These are phyloP conservation scores for Ennomos erosarius DNA, from an alignment of 2,888 invertebrate genomes.

Conservation along the genomic window DNA sequence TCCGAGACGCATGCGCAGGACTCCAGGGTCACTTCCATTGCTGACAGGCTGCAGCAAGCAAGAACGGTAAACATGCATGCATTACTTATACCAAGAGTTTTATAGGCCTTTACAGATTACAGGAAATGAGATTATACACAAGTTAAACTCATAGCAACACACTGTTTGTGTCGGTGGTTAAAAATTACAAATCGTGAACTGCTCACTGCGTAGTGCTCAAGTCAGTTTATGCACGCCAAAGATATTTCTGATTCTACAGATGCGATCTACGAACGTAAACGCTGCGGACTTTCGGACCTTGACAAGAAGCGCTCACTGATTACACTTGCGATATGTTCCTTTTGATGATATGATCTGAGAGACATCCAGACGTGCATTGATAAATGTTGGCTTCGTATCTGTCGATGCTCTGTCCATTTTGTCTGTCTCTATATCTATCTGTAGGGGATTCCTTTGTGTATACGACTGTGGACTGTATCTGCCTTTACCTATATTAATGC, in stretches of 20 bases:
- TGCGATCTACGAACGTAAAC: constrained; percentile 10
- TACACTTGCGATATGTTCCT: constrained; percentile 23
- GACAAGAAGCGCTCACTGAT: constrained; percentile 17
- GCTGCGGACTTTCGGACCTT: constrained; percentile 3
- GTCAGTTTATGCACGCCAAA: neutral
- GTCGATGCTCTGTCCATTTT: constrained; percentile 19
- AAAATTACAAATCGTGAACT: too few relatives aligned
- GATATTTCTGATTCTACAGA: constrained; percentile 12
- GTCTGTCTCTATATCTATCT: constrained; percentile 1
- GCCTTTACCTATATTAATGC: too few relatives aligned
- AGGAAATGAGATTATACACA: too few relatives aligned
- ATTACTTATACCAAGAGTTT: too few relatives aligned
- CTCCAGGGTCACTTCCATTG: constrained; percentile 81
- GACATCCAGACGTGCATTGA: constrained; percentile 22
- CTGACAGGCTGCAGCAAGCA: constrained; percentile 87
- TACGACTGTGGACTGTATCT: too few relatives aligned
- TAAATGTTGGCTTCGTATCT: constrained; percentile 23
- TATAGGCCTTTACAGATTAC: too few relatives aligned
- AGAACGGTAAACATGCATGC: constrained; percentile 86
- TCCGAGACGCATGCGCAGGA: constrained; percentile 68
- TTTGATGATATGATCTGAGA: constrained; percentile 23
- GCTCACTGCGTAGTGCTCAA: too few relatives aligned
- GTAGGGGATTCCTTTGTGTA: constrained; percentile 20
- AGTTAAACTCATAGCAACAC: too few relatives aligned
- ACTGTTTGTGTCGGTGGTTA: too few relatives aligned